Conservation (phyloP, 1,140 invertebrate species). For the Cryptotermes secundus region DNA sequence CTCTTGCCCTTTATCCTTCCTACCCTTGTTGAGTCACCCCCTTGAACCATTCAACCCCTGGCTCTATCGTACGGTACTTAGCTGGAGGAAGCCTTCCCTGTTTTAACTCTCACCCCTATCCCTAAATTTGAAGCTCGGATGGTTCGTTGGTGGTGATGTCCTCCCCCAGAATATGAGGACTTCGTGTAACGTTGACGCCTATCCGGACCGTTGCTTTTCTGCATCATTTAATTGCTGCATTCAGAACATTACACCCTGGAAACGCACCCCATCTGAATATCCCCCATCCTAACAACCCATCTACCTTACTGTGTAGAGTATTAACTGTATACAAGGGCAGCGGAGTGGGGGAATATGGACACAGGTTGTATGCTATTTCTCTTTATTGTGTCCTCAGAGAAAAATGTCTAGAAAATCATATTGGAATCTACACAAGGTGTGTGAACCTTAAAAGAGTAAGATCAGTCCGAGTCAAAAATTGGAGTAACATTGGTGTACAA, state of each 20-base stretch:
- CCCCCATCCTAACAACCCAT: background rate
- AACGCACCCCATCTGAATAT: background rate
- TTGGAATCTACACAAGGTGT: too few species aligned
- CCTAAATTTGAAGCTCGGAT: background rate
- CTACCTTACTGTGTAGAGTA: background rate
- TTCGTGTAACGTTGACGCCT: slow-evolving; percentile 14
- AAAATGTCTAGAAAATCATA: too few species aligned
- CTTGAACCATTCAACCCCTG: background rate
- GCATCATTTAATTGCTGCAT: slow-evolving; percentile 16
- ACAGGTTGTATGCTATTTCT: background rate
- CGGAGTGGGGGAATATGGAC: background rate
- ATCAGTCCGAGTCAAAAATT: too few species aligned
- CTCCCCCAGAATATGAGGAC: background rate
- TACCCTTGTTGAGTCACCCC: slow-evolving; percentile 8
- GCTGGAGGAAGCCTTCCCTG: background rate
- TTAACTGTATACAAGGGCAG: background rate
- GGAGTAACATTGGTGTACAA: too few species aligned
- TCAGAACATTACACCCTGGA: background rate
- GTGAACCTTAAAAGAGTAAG: too few species aligned
- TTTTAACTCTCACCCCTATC: background rate
- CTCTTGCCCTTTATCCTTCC: background rate
- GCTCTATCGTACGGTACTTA: background rate
- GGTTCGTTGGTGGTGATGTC: background rate
- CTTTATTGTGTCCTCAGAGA: too few species aligned
- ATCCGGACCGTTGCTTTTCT: background rate